A percentile compares a stretch with the other conserved stretches of the same genome.
Evolutionary conservation across 1,140 invertebrate genomes (phyloP).

Genomic region (Drosophila pseudoananassae): DNA sequence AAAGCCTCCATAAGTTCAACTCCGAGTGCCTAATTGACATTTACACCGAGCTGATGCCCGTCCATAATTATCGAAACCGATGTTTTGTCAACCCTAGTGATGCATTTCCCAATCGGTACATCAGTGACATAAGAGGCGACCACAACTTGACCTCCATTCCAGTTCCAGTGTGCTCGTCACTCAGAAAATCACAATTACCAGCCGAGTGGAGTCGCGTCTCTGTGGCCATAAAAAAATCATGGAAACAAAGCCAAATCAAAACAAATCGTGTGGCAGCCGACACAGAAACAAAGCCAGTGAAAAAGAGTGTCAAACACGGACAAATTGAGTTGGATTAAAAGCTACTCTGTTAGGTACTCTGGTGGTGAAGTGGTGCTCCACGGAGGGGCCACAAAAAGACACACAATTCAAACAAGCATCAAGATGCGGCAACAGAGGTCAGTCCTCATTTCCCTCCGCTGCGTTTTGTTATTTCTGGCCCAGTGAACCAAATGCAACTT

Average conservation of each 20-base stretch:
- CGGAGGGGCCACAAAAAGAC: neutral
- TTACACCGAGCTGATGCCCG: conserved; percentile 34
- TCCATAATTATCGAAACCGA: conserved; percentile 39
- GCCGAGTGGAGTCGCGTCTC: conserved; percentile 23
- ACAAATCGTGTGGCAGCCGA: conserved; percentile 55
- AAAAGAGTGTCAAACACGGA: conserved; percentile 65
- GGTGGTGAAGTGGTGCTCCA: conserved; percentile 2
- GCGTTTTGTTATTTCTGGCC: conserved; percentile 17
- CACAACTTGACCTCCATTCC: conserved; percentile 76
- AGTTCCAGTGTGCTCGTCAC: conserved; percentile 6
- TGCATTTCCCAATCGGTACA: conserved; percentile 19
- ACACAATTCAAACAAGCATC: conserved; percentile 61
- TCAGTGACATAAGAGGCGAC: conserved; percentile 66
- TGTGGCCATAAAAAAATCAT: conserved; percentile 21
- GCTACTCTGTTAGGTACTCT: conserved; percentile 8
- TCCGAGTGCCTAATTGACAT: conserved; percentile 42
- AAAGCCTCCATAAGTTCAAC: conserved; percentile 9
- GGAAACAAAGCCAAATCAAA: conserved; percentile 59
- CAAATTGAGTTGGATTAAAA: conserved; percentile 68
- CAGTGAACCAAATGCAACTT: conserved; percentile 44
- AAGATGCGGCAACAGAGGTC: conserved; percentile 51
- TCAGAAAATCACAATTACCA: conserved; percentile 50
- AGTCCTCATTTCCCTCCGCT: conserved; percentile 37
- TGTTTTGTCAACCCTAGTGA: conserved; percentile 43
- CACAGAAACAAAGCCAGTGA: conserved; percentile 29